Evolutionary conservation across 2,797 vertebrate species (phyloP).

Genomic region (Rhincodon typus): DNA sequence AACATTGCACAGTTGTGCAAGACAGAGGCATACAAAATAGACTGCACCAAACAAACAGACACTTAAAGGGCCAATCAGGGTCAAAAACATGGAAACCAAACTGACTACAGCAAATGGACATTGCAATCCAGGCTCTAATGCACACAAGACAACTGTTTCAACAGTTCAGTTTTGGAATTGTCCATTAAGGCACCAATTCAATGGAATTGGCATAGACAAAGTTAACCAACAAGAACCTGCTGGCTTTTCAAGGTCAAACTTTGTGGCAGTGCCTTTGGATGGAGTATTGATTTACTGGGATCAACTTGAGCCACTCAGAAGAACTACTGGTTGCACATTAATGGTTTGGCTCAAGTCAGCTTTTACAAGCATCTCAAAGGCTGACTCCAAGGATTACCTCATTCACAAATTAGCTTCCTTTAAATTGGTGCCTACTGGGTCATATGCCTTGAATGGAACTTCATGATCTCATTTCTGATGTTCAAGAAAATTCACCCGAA

Average conservation of each 20-base stretch:
- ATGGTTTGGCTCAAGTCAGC: neutral
- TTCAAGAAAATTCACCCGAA: neutral
- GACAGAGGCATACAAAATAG: neutral
- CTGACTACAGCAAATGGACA: neutral
- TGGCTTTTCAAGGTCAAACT: neutral
- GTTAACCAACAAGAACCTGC: neutral
- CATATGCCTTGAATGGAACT: neutral
- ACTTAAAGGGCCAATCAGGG: neutral
- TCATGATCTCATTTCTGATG: neutral
- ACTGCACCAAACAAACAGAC: neutral
- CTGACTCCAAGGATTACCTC: neutral
- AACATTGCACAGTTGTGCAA: neutral
- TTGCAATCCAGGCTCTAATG: too few relatives aligned
- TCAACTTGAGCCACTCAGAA: neutral
- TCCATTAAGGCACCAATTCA: neutral
- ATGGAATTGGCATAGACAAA: neutral
- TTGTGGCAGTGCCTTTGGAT: neutral
- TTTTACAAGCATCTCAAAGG: neutral
- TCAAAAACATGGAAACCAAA: slow-evolving; percentile 10
- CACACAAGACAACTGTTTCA: neutral
- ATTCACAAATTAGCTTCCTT: neutral
- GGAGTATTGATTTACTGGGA: neutral
- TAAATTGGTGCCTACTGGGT: neutral
- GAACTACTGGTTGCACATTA: neutral
- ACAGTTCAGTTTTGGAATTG: neutral